These are phyloP conservation scores for Masticophis lateralis DNA, from an alignment of 2,797 vertebrate genomes.

Conservation along the genomic window DNA sequence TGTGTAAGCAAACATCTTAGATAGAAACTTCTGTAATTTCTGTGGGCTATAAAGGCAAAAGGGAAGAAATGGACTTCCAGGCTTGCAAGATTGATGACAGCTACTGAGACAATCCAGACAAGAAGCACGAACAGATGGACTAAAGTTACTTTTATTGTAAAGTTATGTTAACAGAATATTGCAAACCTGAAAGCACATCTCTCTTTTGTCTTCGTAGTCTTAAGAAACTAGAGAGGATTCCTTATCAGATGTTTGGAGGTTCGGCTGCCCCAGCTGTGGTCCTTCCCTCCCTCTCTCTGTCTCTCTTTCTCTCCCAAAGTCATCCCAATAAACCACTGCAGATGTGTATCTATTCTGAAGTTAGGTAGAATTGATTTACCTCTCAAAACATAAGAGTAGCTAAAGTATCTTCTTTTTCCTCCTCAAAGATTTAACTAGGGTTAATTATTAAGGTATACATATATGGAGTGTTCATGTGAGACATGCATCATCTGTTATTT, in stretches of 20 bases:
- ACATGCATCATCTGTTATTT: background rate
- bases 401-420: background rate
- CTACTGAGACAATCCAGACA: background rate
- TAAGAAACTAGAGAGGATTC: background rate
- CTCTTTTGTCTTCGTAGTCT: background rate
- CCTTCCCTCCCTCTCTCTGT: too few species aligned
- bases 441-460: background rate
- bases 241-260: background rate
- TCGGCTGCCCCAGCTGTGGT: background rate
- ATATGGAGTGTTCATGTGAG: too few species aligned
- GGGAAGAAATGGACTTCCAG: background rate
- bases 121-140: background rate
- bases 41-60: background rate
- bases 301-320: background rate
- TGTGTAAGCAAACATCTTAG: background rate
- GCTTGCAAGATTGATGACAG: background rate
- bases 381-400: background rate
- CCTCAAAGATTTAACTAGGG: background rate
- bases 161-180: background rate
- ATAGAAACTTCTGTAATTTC: background rate
- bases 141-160: background rate
- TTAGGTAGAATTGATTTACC: background rate
- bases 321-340: background rate
- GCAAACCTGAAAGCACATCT: background rate
- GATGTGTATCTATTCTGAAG: background rate